These are phyloP conservation scores for Egretta garzetta DNA, from an alignment of 2,113 vertebrate species.

Conservation along the genomic window DNA sequence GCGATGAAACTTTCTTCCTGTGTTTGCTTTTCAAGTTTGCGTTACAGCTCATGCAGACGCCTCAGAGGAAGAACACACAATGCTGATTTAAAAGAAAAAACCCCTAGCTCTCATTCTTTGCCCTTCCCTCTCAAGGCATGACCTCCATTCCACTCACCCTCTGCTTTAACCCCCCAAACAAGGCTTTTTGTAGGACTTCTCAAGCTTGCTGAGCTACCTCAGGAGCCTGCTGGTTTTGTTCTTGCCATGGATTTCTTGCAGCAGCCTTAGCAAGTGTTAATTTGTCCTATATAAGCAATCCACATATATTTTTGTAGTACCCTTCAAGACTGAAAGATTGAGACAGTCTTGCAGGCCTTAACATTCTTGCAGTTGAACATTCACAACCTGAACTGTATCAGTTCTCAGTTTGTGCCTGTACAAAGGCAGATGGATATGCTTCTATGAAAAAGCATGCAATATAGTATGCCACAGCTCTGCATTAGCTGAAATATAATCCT, in stretches of 20 bases:
- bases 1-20: not conserved
- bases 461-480: not conserved
- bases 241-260: not conserved
- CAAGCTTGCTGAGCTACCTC: not conserved
- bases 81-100: not conserved
- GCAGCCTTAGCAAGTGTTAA: not conserved
- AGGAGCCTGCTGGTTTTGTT: not conserved
- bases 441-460: not conserved
- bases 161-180: accelerated
- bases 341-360: not conserved
- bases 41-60: not conserved
- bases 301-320: not conserved
- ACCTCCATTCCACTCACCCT: not conserved
- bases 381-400: not conserved
- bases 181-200: not conserved
- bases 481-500: not conserved
- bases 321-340: not conserved
- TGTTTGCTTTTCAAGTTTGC: not conserved
- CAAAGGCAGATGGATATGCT: not conserved
- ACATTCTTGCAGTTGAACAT: not conserved
- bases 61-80: not conserved
- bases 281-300: not conserved
- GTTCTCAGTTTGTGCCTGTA: not conserved
- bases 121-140: not conserved
- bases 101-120: not conserved